These are phyloP conservation scores for Enteromius fasciolatus DNA, from an alignment of 2,797 vertebrate species.

Conservation along the genomic window DNA sequence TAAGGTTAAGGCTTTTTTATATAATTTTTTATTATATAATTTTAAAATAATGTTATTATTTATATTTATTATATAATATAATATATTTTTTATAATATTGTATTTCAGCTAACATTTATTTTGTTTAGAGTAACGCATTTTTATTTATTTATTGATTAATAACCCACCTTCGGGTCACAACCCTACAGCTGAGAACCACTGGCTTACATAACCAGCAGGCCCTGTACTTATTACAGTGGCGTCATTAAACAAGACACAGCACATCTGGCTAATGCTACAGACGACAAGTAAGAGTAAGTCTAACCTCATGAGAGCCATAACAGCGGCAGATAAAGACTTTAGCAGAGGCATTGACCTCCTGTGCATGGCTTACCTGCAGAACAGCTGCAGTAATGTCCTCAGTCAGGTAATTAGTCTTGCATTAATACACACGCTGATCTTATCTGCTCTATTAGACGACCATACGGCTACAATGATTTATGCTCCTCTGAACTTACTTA, in stretches of 20 bases:
- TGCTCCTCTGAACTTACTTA: conserved; percentile 35
- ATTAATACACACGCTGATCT: conserved; percentile 76
- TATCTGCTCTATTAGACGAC: conserved; percentile 70
- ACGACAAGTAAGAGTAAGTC: conserved; percentile 47
- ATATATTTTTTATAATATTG: no score
- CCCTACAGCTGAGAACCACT: conserved; percentile 4
- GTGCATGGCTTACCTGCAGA: conserved; percentile 72
- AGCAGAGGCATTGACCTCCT: conserved; percentile 68
- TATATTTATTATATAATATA: no score
- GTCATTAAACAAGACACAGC: conserved; percentile 53
- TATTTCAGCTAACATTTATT: background rate
- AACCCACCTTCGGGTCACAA: conserved; percentile 5
- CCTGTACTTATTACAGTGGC: conserved; percentile 30
- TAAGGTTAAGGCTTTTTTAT: background rate
- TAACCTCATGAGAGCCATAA: conserved; percentile 75
- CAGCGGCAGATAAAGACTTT: conserved; percentile 68
- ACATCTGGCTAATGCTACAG: conserved; percentile 52
- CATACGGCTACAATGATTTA: conserved; percentile 63
- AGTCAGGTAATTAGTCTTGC: conserved; percentile 78
- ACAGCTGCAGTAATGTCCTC: conserved; percentile 72
- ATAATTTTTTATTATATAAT: no score
- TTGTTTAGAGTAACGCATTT: background rate
- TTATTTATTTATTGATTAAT: background rate
- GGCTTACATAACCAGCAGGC: conserved; percentile 35
- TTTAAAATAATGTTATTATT: no score